Evolutionary conservation across 2,888 invertebrate genomes (phyloP), one percentile per base, ranked within the genome.

Genomic region (Sesia apiformis): DNA sequence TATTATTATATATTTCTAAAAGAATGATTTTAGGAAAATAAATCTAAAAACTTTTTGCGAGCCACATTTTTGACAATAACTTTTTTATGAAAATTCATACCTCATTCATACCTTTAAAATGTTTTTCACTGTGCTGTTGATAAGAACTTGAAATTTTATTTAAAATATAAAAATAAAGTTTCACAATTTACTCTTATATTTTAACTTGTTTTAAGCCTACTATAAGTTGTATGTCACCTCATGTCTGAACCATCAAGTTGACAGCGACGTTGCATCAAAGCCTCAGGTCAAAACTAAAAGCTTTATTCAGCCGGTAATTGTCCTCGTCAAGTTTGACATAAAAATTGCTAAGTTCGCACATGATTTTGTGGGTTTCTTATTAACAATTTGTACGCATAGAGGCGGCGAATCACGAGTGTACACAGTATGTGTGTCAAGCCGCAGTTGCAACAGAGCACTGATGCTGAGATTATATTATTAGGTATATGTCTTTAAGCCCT

Each of bases 381-480:
- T 54, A 56, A 56, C 53, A 40, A 40, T 57, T 54, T 52, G 52
- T 50, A 50, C 46, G 46, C 46, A 46, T 46, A 46, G 23, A 46
- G 4, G 50, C 50, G 38, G 50, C 6, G 50, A 64, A 65, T 64
- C 60, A 69, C 68, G 66, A 78, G 73, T 78, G 76, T 49, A 43
- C 7, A 39, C 50, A 4, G 70, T 84, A 85, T 86, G 84, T 87
- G 66, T 87, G 87, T 85, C 87, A 87, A 84, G 82, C 73, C 67
- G 68, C 64, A 65, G 70, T 87, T 84, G 76, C 86, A 71, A 79
- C 75, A 81, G 53, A 65, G 63, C 58, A 62, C 62, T 69, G 71
- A 73, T 76, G 75, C 75, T 66, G 67, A 74, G 78, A 76, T 78
- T 74, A 23, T 23, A 23, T 23, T 23, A 23, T 23, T 23, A 23